A percentile compares a stretch with the other conserved stretches of the same genome.
Evolutionary conservation across 2,113 vertebrate genomes (phyloP).

Genomic region (Elachura formosa): DNA sequence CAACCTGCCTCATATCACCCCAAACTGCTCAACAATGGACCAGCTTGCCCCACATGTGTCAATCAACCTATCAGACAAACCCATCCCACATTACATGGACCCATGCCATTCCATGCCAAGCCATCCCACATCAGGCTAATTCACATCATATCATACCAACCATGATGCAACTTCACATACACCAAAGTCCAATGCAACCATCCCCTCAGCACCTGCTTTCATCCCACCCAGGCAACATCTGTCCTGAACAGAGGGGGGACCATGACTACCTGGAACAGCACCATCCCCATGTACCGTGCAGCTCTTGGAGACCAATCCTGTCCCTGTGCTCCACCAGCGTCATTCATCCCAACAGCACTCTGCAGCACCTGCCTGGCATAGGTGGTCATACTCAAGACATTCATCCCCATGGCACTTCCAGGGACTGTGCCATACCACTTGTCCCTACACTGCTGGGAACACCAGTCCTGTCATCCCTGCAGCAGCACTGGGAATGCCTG

Average conservation of each 20-base stretch:
- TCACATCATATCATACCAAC: neutral
- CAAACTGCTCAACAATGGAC: neutral
- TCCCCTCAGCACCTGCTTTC: neutral
- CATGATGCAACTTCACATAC: no score
- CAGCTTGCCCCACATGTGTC: no score
- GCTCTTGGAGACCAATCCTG: neutral
- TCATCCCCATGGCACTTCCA: neutral
- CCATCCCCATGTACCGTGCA: rapidly evolving
- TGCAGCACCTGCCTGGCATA: neutral
- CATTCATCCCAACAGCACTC: neutral
- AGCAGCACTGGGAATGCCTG: neutral
- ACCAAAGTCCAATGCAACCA: rapidly evolving
- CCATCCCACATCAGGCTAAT: neutral
- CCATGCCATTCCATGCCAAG: neutral
- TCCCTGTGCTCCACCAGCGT: rapidly evolving
- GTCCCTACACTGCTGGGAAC: rapidly evolving
- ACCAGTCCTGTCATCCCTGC: neutral
- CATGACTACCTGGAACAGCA: neutral
- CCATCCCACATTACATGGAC: neutral
- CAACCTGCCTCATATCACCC: neutral
- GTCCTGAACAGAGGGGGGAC: neutral
- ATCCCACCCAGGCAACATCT: neutral
- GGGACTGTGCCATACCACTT: neutral
- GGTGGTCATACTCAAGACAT: rapidly evolving
- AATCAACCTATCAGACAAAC: neutral